phyloP scores from a whole-genome alignment of 2,113 vertebrate genomes.

The Pan troglodytes region DNA sequence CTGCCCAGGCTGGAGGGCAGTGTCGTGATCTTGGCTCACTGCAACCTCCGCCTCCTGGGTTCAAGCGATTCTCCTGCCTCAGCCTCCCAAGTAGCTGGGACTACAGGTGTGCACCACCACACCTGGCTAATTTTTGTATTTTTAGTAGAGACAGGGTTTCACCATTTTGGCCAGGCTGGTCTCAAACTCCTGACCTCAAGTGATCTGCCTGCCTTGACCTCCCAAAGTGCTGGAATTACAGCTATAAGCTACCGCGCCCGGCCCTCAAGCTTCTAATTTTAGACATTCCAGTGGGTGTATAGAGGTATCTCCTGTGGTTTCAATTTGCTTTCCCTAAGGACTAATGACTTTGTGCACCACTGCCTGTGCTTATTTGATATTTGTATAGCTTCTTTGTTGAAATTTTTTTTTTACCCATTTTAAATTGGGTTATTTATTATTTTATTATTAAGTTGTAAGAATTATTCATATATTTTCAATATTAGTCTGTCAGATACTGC shows the following conservation, averaged over 20 bases:
- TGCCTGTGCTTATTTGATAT: neutral
- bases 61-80: neutral
- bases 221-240: neutral
- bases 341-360: neutral
- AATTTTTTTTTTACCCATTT: neutral
- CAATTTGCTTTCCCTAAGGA: neutral
- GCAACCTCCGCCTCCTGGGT: neutral
- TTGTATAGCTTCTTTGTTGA: neutral
- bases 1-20: neutral
- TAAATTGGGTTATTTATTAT: neutral
- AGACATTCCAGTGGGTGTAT: neutral
- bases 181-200: neutral
- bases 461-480: neutral
- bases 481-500: neutral
- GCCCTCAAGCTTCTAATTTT: neutral
- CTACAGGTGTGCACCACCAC: neutral
- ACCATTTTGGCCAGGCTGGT: neutral
- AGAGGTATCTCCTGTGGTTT: neutral
- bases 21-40: neutral
- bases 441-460: neutral
- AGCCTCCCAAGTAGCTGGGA: neutral
- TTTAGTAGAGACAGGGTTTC: neutral
- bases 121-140: neutral
- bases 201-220: neutral
- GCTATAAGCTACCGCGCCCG: rapidly evolving